These are phyloP conservation scores for Enchytraeus crypticus DNA, from an alignment of 2,888 invertebrate genomes.

Conservation along the genomic window DNA sequence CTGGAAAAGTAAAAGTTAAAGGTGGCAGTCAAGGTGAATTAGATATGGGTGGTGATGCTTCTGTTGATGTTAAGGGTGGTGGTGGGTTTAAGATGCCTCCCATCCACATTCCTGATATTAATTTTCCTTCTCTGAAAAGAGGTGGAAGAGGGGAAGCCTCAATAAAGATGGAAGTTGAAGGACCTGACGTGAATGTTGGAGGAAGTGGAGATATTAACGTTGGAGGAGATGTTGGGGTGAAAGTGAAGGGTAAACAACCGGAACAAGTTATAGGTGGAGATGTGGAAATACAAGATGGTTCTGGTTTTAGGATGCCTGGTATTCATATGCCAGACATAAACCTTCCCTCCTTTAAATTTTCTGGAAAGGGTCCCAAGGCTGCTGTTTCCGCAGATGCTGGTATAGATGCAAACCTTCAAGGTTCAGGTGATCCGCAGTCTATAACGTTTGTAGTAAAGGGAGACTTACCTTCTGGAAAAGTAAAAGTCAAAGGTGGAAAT, in stretches of 20 bases:
- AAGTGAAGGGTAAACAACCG: not conserved
- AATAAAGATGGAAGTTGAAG: not conserved
- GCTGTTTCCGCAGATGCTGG: not conserved
- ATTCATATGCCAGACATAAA: not conserved
- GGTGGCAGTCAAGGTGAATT: too few relatives aligned
- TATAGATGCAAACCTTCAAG: not conserved
- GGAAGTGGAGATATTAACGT: not conserved
- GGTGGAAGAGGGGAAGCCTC: not conserved
- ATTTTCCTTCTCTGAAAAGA: not conserved
- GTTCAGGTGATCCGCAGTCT: slow-evolving; percentile 3
- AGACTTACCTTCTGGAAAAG: not conserved
- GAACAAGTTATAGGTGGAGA: not conserved
- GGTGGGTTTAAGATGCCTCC: not conserved
- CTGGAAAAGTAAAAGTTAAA: too few relatives aligned
- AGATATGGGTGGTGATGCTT: too few relatives aligned
- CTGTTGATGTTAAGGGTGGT: not conserved
- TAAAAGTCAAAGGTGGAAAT: not conserved
- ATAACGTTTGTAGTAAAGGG: slow-evolving; percentile 4
- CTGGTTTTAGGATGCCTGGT: not conserved
- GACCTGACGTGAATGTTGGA: not conserved
- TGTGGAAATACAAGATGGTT: not conserved
- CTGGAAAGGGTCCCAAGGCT: not conserved
- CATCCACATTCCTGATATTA: not conserved
- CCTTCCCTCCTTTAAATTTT: not conserved
- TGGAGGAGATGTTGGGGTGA: not conserved